phyloP scores from a whole-genome alignment of 2,888 invertebrate species.

The Drosophila recens region DNA sequence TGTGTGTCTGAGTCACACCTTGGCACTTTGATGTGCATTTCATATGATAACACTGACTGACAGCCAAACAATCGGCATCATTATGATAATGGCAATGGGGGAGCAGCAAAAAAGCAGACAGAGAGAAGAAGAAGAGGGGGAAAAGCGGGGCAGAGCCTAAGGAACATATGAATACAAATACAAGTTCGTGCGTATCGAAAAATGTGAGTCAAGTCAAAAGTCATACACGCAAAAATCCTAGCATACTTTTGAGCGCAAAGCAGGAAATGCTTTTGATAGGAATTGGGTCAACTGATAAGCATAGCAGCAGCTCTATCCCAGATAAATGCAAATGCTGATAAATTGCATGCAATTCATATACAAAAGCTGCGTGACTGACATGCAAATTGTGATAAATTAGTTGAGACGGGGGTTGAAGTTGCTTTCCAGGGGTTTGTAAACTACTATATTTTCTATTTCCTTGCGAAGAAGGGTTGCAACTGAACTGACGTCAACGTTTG shows the following conservation, averaged over 20 bases:
- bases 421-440: not conserved
- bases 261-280: slow-evolving; percentile 7
- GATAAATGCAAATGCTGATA: slow-evolving; percentile 69
- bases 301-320: not conserved
- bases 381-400: slow-evolving; percentile 79
- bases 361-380: slow-evolving; percentile 77
- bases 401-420: slow-evolving; percentile 18
- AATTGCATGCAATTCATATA: slow-evolving; percentile 78
- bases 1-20: slow-evolving; percentile 42
- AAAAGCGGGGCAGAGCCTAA: not conserved
- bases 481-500: slow-evolving; percentile 37
- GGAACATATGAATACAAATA: slow-evolving; percentile 7
- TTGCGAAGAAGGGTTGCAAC: slow-evolving; percentile 26
- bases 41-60: slow-evolving; percentile 53
- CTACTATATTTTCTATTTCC: not conserved
- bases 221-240: slow-evolving; percentile 27
- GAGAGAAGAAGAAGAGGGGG: not conserved
- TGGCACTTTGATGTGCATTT: slow-evolving; percentile 46
- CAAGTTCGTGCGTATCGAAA: slow-evolving; percentile 12
- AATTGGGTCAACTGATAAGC: slow-evolving; percentile 35
- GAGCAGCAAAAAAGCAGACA: slow-evolving; percentile 4
- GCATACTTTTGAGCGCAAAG: slow-evolving; percentile 44
- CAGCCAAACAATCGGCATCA: slow-evolving; percentile 44
- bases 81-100: slow-evolving; percentile 58
- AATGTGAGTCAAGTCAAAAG: slow-evolving; percentile 4